Conservation (phyloP, 2,888 invertebrate species). For the Apodemia duryi region DNA sequence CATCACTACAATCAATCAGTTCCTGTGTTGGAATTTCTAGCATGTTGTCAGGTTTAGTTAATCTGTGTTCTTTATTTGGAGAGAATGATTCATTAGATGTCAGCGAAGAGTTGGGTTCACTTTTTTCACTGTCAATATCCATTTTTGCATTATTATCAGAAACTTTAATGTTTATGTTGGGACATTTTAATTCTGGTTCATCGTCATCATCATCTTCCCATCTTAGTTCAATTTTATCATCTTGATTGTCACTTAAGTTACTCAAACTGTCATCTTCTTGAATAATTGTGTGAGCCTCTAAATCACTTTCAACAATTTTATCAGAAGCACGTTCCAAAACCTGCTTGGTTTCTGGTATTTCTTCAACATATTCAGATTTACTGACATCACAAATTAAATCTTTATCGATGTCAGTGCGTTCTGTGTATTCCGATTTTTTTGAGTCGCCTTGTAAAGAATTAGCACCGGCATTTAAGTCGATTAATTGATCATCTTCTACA, state of each 20-base stretch:
- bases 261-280: slow-evolving; percentile 13
- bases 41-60: slow-evolving; percentile 61
- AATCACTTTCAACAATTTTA: background rate
- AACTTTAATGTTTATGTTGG: background rate
- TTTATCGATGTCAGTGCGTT: background rate
- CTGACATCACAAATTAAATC: background rate
- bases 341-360: background rate
- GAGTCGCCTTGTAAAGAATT: background rate
- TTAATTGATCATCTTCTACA: background rate
- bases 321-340: background rate
- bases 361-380: slow-evolving; percentile 16
- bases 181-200: slow-evolving; percentile 17
- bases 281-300: too few relatives aligned
- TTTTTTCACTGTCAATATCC: background rate
- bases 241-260: slow-evolving; percentile 29
- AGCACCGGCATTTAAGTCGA: background rate
- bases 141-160: background rate
- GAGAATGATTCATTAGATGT: slow-evolving; percentile 16
- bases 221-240: slow-evolving; percentile 45
- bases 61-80: slow-evolving; percentile 37
- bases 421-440: background rate
- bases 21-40: slow-evolving; percentile 62
- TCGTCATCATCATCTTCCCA: slow-evolving; percentile 49
- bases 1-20: slow-evolving; percentile 39
- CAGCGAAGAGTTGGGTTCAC: background rate